Evolutionary conservation across 2,888 invertebrate genomes (phyloP), one percentile per base, ranked within the genome.

Genomic region (Orthosia cruda): DNA sequence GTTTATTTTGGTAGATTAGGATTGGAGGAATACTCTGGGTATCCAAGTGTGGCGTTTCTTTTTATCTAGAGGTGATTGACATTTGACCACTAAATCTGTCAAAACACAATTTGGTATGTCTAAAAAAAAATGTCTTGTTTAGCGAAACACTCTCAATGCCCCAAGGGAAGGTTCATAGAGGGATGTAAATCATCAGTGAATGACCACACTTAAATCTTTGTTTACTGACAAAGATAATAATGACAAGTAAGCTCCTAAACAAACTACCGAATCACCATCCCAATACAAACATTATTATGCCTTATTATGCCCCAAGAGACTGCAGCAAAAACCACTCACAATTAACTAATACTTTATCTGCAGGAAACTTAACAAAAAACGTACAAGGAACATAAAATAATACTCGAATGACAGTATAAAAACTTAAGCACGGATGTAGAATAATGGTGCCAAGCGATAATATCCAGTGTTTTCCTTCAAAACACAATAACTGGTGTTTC

Each of bases 351-450:
- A 61, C 67, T 74, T 85, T 86, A 89, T 89, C 87, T 77, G n/a
- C 87, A 83, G 85, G 84, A 86, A 81, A 81, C 63, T 54, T 68
- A 12, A 75, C 23, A 78, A 80, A 77, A 73, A 67, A 64, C 16
- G 15, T 54, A 65, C 50, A 84, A 84, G 70, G 58, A 71, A 68
- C 64, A 59, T 71, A 69, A 84, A 80, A 84, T 58, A 71, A 66
- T 23, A 50, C 71, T 68, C 58, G 55, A 80, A 82, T 84, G 81
- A 69, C 76, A 82, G 26, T 68, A 59, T 71, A 83, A 78, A 90
- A 91, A 93, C 91, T 92, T 93, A 91, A 93, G 93, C 91, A 92
- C 95, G 96, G 95, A 95, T 93, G 92, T 91, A 86, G 90, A 90
- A 91, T 91, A 94, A 91, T 92, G 90, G 88, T 83, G 84, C 83